Evolutionary conservation across 2,113 vertebrate genomes (phyloP).

Genomic region (Columbina picui): DNA sequence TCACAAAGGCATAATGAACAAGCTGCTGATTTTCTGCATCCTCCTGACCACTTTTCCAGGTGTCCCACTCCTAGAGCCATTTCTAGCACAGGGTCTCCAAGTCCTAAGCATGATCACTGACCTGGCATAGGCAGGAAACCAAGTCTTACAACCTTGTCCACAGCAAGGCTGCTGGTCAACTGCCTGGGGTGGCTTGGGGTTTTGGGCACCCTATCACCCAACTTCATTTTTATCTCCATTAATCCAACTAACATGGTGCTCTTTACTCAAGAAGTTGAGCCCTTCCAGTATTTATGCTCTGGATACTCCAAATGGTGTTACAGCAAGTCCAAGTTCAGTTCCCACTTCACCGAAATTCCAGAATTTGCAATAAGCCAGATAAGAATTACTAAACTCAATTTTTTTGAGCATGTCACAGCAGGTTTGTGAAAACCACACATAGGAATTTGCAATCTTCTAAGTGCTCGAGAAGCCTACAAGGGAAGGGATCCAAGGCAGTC

Average conservation of each 20-base stretch:
- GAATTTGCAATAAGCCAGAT: background rate
- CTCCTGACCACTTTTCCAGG: background rate
- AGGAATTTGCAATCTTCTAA: background rate
- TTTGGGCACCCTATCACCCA: background rate
- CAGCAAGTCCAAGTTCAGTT: background rate
- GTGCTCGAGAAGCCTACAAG: background rate
- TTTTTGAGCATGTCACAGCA: background rate
- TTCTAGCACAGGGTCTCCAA: background rate
- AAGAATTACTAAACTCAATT: background rate
- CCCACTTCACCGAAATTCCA: too few relatives aligned
- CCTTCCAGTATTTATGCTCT: background rate
- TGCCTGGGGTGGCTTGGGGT: background rate
- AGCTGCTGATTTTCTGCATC: background rate
- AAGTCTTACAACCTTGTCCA: background rate
- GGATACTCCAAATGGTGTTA: background rate
- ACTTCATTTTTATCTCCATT: background rate
- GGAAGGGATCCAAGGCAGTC: background rate
- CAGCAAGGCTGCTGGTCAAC: background rate
- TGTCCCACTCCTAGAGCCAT: background rate
- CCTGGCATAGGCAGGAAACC: background rate
- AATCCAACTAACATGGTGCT: background rate
- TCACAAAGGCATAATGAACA: rapidly evolving
- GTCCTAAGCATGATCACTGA: background rate
- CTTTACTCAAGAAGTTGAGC: background rate
- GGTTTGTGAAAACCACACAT: background rate